These are phyloP conservation scores for Nasua narica DNA, from an alignment of 2,797 vertebrate species.

Conservation along the genomic window DNA sequence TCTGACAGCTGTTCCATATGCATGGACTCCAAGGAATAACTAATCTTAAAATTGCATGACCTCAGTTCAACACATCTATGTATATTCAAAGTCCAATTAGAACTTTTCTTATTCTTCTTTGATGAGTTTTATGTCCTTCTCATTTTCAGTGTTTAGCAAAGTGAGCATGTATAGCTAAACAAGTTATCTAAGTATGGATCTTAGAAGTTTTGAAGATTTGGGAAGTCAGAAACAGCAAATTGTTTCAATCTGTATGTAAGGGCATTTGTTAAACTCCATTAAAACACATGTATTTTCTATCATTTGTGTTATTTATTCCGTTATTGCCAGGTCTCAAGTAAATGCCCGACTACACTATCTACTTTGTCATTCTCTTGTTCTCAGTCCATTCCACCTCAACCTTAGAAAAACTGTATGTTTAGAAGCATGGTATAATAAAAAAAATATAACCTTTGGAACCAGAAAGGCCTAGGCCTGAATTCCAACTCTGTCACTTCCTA, in stretches of 20 bases:
- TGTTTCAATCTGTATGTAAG: neutral
- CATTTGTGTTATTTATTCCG: neutral
- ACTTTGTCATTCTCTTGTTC: neutral
- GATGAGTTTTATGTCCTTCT: neutral
- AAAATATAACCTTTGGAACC: neutral
- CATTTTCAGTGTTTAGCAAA: neutral
- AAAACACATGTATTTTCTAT: neutral
- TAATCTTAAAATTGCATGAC: neutral
- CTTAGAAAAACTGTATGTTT: neutral
- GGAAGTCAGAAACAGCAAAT: neutral
- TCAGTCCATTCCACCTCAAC: neutral
- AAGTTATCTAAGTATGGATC: neutral
- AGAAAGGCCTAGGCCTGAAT: neutral
- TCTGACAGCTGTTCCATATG: neutral
- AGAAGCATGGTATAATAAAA: neutral
- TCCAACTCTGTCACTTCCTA: neutral
- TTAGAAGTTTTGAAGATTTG: neutral
- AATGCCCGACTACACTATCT: neutral
- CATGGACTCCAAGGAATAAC: neutral
- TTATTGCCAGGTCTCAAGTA: neutral
- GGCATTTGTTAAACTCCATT: neutral
- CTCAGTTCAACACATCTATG: neutral
- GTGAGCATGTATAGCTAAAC: neutral
- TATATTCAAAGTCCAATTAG: neutral
- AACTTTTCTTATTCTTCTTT: neutral